These are phyloP conservation scores for Dermolepida albohirtum DNA, from an alignment of 2,888 invertebrate species.

Conservation along the genomic window DNA sequence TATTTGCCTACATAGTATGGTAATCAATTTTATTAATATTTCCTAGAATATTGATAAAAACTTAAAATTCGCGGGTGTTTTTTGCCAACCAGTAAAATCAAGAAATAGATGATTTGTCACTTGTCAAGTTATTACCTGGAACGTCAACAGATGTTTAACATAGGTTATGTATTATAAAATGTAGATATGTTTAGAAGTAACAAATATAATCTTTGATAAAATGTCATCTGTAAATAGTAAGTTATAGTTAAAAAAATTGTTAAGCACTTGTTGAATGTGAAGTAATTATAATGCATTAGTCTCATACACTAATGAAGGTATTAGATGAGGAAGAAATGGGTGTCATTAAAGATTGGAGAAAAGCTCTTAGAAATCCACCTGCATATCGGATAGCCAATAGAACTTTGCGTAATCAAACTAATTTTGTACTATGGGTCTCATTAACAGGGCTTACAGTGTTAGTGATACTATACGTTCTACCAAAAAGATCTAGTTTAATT, in stretches of 20 bases:
- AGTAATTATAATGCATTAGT: slow-evolving; percentile 8
- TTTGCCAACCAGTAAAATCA: no score
- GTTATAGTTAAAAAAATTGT: background rate
- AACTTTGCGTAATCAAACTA: slow-evolving; percentile 85
- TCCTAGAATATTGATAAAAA: no score
- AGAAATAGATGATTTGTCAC: slow-evolving; percentile 1
- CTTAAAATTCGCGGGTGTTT: no score
- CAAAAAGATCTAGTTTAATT: slow-evolving; percentile 53
- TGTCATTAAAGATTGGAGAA: slow-evolving; percentile 84
- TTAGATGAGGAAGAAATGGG: slow-evolving; percentile 55
- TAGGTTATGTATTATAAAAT: slow-evolving; percentile 20
- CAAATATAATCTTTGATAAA: background rate
- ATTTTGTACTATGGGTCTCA: slow-evolving; percentile 77
- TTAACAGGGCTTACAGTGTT: slow-evolving; percentile 76
- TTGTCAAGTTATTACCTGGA: background rate
- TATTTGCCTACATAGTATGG: no score
- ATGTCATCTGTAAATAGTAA: slow-evolving; percentile 1
- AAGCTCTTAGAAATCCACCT: slow-evolving; percentile 86
- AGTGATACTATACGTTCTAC: slow-evolving; percentile 75
- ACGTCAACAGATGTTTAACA: slow-evolving; percentile 18
- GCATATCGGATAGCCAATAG: slow-evolving; percentile 87
- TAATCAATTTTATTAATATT: no score
- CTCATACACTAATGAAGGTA: slow-evolving; percentile 22
- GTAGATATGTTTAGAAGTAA: slow-evolving; percentile 11
- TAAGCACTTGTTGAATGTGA: background rate